phyloP scores from a whole-genome alignment of 2,888 invertebrate species.

The Eledone cirrhosa region DNA sequence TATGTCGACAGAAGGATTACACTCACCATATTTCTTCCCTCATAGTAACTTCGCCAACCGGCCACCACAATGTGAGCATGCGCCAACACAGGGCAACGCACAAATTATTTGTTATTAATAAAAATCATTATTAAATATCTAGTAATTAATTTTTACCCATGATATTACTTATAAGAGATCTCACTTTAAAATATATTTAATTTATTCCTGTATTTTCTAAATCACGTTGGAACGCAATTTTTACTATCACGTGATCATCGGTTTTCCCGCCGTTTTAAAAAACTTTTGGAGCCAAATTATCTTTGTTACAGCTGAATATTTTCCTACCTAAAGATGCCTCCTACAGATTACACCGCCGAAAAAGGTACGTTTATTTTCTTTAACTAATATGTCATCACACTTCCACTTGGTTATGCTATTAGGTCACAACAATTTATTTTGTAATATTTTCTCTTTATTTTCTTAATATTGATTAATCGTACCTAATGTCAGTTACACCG shows the following conservation, averaged over 20 bases:
- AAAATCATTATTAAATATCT: background rate
- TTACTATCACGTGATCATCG: background rate
- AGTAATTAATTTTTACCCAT: background rate
- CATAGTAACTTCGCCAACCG: slow-evolving; percentile 28
- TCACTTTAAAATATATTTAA: background rate
- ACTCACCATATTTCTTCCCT: slow-evolving; percentile 30
- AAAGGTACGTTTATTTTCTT: slow-evolving; percentile 48
- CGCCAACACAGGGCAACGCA: background rate
- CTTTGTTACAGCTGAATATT: background rate
- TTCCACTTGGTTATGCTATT: too few relatives aligned
- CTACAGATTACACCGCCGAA: slow-evolving; percentile 60
- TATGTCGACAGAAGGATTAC: background rate
- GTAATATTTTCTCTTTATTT: too few relatives aligned
- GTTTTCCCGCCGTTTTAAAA: slow-evolving; percentile 19
- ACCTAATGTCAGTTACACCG: too few relatives aligned
- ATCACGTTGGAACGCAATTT: slow-evolving; percentile 15
- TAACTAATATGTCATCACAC: background rate
- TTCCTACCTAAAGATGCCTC: slow-evolving; percentile 53
- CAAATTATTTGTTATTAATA: slow-evolving; percentile 7
- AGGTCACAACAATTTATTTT: too few relatives aligned
- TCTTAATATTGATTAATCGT: too few relatives aligned
- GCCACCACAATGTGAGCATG: slow-evolving; percentile 25
- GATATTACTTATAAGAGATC: background rate
- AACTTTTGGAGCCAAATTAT: background rate
- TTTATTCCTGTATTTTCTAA: background rate